A percentile compares a stretch with the other conserved stretches of the same genome.
Evolutionary conservation across 30 jellyfish, hydroid and myxozoan genomes (phyloP).

Genomic region (Aurelia coerulea): DNA sequence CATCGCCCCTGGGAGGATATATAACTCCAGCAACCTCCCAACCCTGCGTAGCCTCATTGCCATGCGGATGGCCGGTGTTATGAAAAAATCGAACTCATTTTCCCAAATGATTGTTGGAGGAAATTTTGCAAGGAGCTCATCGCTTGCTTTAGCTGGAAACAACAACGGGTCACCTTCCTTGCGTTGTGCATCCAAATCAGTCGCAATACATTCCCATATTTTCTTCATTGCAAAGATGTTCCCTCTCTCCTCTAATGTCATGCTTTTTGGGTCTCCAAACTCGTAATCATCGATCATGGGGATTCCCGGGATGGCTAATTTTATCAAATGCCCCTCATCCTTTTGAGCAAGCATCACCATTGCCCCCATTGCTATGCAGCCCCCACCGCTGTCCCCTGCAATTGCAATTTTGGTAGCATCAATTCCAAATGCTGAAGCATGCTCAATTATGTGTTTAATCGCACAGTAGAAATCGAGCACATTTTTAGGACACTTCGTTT

Average conservation of each 20-base stretch:
- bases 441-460: too few relatives aligned
- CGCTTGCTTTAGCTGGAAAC: conserved; percentile 46
- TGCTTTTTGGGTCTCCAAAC: conserved; percentile 40
- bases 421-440: conserved; percentile 29
- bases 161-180: too few relatives aligned
- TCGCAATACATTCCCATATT: conserved; percentile 39
- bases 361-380: too few relatives aligned
- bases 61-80: conserved; percentile 40
- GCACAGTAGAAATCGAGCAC: too few relatives aligned
- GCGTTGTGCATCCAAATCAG: conserved; percentile 33
- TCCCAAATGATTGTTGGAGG: conserved; percentile 36
- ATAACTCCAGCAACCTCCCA: conserved; percentile 49
- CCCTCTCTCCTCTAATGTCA: conserved; percentile 43
- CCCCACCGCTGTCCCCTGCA: conserved; percentile 61
- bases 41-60: conserved; percentile 42
- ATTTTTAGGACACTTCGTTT: too few relatives aligned
- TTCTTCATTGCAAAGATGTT: background rate
- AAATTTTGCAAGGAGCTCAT: conserved; percentile 31
- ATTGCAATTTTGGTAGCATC: conserved; percentile 29
- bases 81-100: conserved; percentile 19
- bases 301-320: conserved; percentile 16
- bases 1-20: too few relatives aligned
- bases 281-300: conserved; percentile 52
- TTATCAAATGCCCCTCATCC: too few relatives aligned
- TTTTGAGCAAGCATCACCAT: conserved; percentile 53